Percentiles rank a stretch among this genome's conserved stretches.
Conservation (phyloP, 2,113 vertebrate species). For the Xiphophorus maculatus region DNA sequence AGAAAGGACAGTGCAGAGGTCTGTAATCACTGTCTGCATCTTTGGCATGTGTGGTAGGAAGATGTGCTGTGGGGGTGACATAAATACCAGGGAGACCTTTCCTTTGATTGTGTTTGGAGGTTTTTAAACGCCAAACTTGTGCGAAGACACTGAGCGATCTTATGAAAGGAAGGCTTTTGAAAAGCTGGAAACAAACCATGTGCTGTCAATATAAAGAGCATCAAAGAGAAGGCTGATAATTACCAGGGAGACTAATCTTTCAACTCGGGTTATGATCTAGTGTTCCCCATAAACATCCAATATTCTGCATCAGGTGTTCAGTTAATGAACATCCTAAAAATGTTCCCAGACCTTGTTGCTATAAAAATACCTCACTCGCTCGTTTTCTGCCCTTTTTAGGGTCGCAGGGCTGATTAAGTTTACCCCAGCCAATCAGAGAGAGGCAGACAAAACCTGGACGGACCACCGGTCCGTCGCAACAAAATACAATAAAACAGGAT, state of each 20-base stretch:
- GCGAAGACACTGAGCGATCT: constrained; percentile 38
- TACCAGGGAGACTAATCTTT: neutral
- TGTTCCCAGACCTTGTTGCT: constrained; percentile 6
- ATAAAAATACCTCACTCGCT: neutral
- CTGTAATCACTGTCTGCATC: constrained; percentile 56
- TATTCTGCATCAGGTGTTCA: constrained; percentile 39
- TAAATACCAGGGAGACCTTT: constrained; percentile 86
- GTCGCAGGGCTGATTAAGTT: neutral
- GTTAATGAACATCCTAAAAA: constrained; percentile 29
- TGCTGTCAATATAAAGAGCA: constrained; percentile 12
- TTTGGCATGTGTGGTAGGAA: constrained; percentile 82
- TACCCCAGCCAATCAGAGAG: neutral
- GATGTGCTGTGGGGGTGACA: constrained; percentile 78
- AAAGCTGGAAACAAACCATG: constrained; percentile 17
- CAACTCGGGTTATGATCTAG: constrained; percentile 28
- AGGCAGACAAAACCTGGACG: neutral
- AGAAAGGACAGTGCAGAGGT: constrained; percentile 18
- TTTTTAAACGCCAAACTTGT: constrained; percentile 44
- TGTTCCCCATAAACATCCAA: constrained; percentile 37
- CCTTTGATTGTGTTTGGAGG: constrained; percentile 54
- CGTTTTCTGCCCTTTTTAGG: neutral
- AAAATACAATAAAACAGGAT: too few relatives aligned
- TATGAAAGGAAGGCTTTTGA: constrained; percentile 34
- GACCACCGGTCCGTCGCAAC: too few relatives aligned
- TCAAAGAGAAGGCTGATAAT: constrained; percentile 17